A percentile compares a stretch with the other conserved stretches of the same genome.
These are phyloP conservation scores for Apotomis betuletana DNA, from an alignment of 2,888 invertebrate species.

Conservation along the genomic window DNA sequence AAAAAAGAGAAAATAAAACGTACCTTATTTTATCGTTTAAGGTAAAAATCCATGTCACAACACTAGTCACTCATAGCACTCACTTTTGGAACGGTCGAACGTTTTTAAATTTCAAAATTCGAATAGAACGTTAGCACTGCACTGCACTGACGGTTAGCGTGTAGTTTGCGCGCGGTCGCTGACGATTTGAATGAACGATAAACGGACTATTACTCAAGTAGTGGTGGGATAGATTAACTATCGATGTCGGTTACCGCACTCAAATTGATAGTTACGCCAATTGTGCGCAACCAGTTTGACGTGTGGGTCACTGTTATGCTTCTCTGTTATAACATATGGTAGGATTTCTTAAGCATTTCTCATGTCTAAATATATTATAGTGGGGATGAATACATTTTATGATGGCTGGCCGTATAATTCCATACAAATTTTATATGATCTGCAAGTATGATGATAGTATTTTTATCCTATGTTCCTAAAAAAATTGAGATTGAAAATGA, in stretches of 20 bases:
- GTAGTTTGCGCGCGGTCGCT: conserved; percentile 50
- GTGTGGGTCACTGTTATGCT: neutral
- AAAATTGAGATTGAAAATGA: too few relatives aligned
- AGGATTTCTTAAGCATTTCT: too few relatives aligned
- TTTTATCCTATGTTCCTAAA: too few relatives aligned
- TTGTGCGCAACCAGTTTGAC: neutral
- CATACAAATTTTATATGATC: too few relatives aligned
- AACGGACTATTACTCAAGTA: conserved; percentile 63
- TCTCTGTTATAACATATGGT: too few relatives aligned
- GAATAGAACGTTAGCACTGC: conserved; percentile 28
- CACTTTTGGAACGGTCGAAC: conserved; percentile 10
- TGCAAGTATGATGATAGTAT: too few relatives aligned
- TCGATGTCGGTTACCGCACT: conserved; percentile 52
- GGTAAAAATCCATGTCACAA: conserved; percentile 27
- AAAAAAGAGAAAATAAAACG: conserved; percentile 10
- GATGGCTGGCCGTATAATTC: too few relatives aligned
- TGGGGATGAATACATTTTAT: too few relatives aligned
- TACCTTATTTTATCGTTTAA: conserved; percentile 23
- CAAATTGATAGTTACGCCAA: too few relatives aligned
- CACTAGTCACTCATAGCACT: conserved; percentile 27
- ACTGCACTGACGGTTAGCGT: conserved; percentile 40
- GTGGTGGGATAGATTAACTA: conserved; percentile 56
- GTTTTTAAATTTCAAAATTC: conserved; percentile 19
- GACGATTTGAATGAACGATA: conserved; percentile 56
- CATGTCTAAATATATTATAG: too few relatives aligned